phyloP scores from a whole-genome alignment of 2,888 invertebrate species.

The Hybos culiciformis region DNA sequence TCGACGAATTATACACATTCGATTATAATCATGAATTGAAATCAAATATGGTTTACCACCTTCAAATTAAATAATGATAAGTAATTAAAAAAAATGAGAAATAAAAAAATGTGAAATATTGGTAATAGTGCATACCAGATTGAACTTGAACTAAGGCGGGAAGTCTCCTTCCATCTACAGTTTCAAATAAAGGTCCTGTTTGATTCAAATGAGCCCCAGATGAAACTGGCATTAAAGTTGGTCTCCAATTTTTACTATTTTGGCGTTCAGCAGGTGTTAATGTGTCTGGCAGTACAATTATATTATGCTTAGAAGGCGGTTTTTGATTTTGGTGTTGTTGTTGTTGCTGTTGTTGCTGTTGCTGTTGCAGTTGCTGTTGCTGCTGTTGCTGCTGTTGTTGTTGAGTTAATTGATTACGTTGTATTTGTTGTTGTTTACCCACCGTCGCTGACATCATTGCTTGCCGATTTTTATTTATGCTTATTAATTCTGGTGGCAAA shows the following conservation, averaged over 20 bases:
- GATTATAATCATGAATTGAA: constrained; percentile 64
- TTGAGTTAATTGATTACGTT: constrained; percentile 6
- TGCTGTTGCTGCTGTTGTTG: constrained; percentile 17
- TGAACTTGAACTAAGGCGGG: constrained; percentile 59
- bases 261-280: constrained; percentile 34
- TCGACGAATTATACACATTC: constrained; percentile 58
- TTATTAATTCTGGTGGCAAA: constrained; percentile 46
- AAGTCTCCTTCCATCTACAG: constrained; percentile 43
- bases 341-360: constrained; percentile 25
- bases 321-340: constrained; percentile 25
- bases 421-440: not conserved
- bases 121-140: no score
- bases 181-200: constrained; percentile 38
- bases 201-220: constrained; percentile 28
- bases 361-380: constrained; percentile 2
- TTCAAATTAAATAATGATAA: no score
- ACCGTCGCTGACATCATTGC: constrained; percentile 23
- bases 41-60: constrained; percentile 69
- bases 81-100: no score
- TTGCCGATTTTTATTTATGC: constrained; percentile 43
- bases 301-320: constrained; percentile 19
- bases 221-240: constrained; percentile 54
- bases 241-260: constrained; percentile 52
- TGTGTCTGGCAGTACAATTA: constrained; percentile 30
- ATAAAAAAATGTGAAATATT: no score